Conservation (phyloP, 2,888 invertebrate species). For the Chrysolina oricalcia region DNA sequence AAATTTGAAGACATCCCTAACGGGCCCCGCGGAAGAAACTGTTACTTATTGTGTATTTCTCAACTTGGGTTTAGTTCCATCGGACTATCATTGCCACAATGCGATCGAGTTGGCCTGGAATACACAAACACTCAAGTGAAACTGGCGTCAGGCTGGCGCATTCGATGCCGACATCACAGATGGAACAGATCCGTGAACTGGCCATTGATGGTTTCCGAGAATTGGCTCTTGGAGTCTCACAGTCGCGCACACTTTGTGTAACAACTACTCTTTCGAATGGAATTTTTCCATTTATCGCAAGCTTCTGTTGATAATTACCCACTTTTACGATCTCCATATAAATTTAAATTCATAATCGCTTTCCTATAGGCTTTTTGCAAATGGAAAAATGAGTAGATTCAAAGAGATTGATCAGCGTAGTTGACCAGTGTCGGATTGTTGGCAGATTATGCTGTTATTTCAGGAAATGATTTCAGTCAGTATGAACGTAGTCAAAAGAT, state of each 20-base stretch:
- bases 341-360: too few species aligned
- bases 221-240: constrained; percentile 27
- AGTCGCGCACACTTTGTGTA: constrained; percentile 19
- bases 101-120: constrained; percentile 16
- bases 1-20: too few species aligned
- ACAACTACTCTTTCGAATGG: constrained; percentile 2
- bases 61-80: background rate
- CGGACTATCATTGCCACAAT: constrained; percentile 5
- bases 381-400: too few species aligned
- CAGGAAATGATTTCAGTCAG: too few species aligned
- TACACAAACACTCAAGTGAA: constrained; percentile 32
- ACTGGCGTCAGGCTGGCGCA: constrained; percentile 44
- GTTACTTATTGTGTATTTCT: background rate
- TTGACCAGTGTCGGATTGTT: too few species aligned
- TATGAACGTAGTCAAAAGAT: too few species aligned
- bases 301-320: background rate
- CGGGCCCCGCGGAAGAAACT: too few species aligned
- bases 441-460: too few species aligned
- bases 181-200: constrained; percentile 39
- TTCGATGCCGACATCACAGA: constrained; percentile 41
- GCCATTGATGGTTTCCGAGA: constrained; percentile 40
- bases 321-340: background rate
- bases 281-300: background rate
- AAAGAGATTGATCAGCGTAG: too few species aligned
- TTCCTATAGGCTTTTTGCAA: too few species aligned